These are phyloP conservation scores for Aphidius gifuensis DNA, from an alignment of 1,140 invertebrate genomes.

Conservation along the genomic window DNA sequence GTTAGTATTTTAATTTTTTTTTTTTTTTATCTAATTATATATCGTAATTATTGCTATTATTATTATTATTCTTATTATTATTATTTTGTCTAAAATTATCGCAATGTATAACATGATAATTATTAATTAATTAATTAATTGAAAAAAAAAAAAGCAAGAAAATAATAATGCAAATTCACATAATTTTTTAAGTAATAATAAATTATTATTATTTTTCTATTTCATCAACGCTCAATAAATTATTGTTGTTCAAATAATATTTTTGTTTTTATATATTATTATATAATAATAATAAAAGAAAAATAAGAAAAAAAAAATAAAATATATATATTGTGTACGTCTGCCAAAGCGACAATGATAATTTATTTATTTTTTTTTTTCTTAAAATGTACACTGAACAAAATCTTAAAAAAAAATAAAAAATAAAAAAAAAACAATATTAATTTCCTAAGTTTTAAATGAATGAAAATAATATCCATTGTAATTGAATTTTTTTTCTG, in stretches of 20 bases:
- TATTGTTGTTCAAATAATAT: not conserved
- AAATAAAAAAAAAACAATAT: not conserved
- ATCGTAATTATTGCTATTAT: too few species aligned
- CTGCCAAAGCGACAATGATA: slow-evolving; percentile 16
- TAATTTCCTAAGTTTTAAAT: not conserved
- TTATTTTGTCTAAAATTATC: too few species aligned
- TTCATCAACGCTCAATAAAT: too few species aligned
- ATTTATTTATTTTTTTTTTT: slow-evolving; percentile 4
- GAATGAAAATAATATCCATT: too few species aligned
- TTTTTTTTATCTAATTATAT: not conserved
- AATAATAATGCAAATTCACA: too few species aligned
- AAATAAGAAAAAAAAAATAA: not conserved
- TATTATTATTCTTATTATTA: not conserved
- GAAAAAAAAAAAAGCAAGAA: too few species aligned
- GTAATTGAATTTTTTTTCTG: slow-evolving; percentile 37
- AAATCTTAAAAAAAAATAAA: not conserved
- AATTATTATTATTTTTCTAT: too few species aligned
- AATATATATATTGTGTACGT: not conserved
- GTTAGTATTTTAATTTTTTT: not conserved
- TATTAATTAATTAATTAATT: too few species aligned
- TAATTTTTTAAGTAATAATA: too few species aligned
- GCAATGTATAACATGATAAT: too few species aligned
- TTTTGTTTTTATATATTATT: slow-evolving; percentile 12
- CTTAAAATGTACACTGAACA: too few species aligned
- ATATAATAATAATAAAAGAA: slow-evolving; percentile 1